Base-by-base conservation (phyloP, 2,113 vertebrate species). In the Ranitomeya variabilis region DNA sequence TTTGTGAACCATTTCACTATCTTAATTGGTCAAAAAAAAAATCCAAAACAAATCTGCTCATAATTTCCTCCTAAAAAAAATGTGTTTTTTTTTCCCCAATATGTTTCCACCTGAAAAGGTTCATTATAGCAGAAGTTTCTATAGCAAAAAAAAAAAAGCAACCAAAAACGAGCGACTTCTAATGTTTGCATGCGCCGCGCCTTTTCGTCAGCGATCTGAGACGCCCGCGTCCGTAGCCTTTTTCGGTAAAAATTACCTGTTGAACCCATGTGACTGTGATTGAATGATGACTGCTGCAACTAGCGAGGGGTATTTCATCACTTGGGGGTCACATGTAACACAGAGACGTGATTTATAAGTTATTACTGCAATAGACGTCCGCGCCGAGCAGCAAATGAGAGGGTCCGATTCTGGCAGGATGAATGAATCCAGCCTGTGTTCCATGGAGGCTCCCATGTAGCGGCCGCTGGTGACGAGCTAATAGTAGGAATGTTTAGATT, bases 291-390 rank as follows among this genome's bases (percentile, higher is more conserved):
- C 87, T 71, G 90, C 76, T 83, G 73, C 71, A 90, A 91, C 91
- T 91, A 91, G 86, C 89, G 86, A 90, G 59, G n/a, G 7, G 88
- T 91, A 91, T 83, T 92, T 91, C 92, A 79, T 67, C 89, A 86
- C 81, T 80, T 82, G 81, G 87, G 37, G 90, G 90, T 92, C 91
- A 92, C 84, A 78, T 76, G 91, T 90, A 86, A 90, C 62, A 82
- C 90, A 90, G 90, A 92, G 19, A 86, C 91, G 90, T 92, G 83
- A 90, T 90, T 76, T 84, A 78, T 79, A 83, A 51, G 16, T 86
- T 91, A 85, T 88, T 91, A 83, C 45, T 74, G 45, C 55, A 18
- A 66, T 76, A 23, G 64, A 67, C 60, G 81, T 78, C 26, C 67
- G 51, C 76, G 23, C 76, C 4, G 26, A 15, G 76, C 80, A 54